Evolutionary conservation across 2,888 invertebrate species (phyloP).

Genomic region (Julus scandinavius): DNA sequence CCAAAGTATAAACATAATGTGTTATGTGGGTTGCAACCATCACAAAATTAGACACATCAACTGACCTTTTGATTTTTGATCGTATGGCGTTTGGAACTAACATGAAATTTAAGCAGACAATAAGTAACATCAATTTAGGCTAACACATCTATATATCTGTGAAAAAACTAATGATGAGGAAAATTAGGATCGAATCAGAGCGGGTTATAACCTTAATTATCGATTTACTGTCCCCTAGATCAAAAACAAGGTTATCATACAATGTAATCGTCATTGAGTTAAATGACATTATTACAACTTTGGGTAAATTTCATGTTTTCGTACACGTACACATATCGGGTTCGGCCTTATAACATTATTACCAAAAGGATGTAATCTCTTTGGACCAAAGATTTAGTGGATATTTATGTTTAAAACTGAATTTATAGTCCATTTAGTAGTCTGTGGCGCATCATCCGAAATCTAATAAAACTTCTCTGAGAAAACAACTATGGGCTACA

Average conservation of each 20-base stretch:
- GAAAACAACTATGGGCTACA: background rate
- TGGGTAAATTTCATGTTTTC: constrained; percentile 26
- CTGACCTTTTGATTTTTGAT: background rate
- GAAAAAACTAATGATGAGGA: background rate
- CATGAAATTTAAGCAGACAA: background rate
- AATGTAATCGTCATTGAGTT: background rate
- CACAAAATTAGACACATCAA: background rate
- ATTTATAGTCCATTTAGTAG: background rate
- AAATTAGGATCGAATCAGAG: background rate
- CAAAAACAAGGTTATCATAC: background rate
- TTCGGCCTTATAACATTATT: background rate
- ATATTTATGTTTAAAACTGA: background rate
- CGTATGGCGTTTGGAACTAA: background rate
- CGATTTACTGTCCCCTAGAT: background rate
- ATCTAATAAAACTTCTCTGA: background rate
- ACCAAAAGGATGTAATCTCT: background rate
- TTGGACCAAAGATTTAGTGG: background rate
- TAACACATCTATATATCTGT: background rate
- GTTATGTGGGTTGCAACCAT: too few species aligned
- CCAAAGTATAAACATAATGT: too few species aligned
- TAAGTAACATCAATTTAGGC: background rate
- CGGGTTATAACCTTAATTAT: background rate
- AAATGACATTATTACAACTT: background rate
- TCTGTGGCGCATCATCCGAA: background rate
- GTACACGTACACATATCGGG: background rate